Evolutionary conservation across 2,888 invertebrate genomes (phyloP), one percentile per base, ranked within the genome.

Genomic region (Lampropteryx suffumata): DNA sequence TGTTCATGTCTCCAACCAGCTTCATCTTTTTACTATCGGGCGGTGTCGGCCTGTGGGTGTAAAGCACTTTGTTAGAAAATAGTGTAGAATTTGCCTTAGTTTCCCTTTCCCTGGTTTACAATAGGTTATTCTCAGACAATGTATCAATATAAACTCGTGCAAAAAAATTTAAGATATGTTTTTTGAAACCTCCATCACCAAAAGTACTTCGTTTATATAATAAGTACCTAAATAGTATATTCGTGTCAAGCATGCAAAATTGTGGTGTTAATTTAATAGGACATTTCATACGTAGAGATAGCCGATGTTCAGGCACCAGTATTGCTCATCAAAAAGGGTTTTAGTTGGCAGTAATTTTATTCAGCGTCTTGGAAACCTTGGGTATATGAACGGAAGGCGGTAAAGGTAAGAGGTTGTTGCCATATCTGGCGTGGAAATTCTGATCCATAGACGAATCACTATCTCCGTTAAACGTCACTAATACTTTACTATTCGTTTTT

Each of bases 401-500:
- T 68, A 89, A 70, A 36, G 91, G 91, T 59, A 90, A 74, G 34
- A 91, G 71, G 57, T 89, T 87, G 67, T 90, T 86, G 65, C 91
- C 90, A 60, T 91, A 91, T 84, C 91, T 78, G 58, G 76, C 73
- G 65, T 90, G 85, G 73, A 91, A 91, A 57, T 84, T 82, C 71
- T 82, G 84, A 74, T 91, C 87, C 66, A 82, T 49, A 49, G 84
- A 82, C 33, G 68, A 66, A 64, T 81, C 80, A 62, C 73, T 76
- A 61, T 73, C 76, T 57, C 73, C 77, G 37, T 69, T 74, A 58
- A 58, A 49, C 33, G 42, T 42, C 32, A 49, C 44, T 48, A 58
- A 45, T 30, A 55, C 47, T 54, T 66, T 71, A 69, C 59, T 52
- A 64, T 68, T 67, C 65, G 61, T 57, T 63, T 65, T 55, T 46